Evolutionary conservation across 1,140 invertebrate genomes (phyloP).

Genomic region (Latrodectus geometricus): DNA sequence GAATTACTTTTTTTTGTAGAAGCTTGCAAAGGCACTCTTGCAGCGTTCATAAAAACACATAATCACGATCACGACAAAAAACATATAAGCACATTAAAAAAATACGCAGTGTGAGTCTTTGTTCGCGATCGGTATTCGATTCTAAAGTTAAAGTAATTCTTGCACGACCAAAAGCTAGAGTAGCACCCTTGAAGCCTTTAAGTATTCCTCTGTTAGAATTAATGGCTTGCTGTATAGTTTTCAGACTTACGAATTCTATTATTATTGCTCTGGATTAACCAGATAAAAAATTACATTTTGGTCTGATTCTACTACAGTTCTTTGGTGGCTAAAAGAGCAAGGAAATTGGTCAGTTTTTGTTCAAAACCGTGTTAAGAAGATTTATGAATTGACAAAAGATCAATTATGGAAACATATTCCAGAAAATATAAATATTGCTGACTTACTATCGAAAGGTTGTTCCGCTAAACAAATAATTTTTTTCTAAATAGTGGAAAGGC

Average conservation of each 20-base stretch:
- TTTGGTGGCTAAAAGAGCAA: background rate
- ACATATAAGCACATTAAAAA: too few relatives aligned
- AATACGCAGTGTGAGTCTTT: too few relatives aligned
- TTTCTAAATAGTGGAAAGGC: slow-evolving; percentile 30
- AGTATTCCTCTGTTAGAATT: slow-evolving; percentile 13
- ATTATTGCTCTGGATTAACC: background rate
- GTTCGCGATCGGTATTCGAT: too few relatives aligned
- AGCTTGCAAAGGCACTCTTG: too few relatives aligned
- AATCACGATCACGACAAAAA: too few relatives aligned
- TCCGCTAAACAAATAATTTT: background rate
- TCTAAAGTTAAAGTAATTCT: slow-evolving; percentile 11
- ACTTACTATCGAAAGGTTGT: background rate
- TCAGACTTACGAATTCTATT: background rate
- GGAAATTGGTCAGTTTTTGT: slow-evolving; percentile 12
- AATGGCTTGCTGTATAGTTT: background rate
- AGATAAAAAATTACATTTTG: slow-evolving; percentile 3
- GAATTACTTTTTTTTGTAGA: too few relatives aligned
- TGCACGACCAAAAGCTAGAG: slow-evolving; percentile 47
- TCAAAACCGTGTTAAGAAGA: slow-evolving; percentile 23
- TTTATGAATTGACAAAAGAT: background rate
- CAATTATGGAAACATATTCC: background rate
- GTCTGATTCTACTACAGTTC: slow-evolving; percentile 10
- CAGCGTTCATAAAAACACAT: too few relatives aligned
- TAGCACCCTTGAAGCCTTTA: background rate
- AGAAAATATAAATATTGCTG: background rate